A percentile compares a stretch with the other conserved stretches of the same genome.
Evolutionary conservation across 2,797 vertebrate genomes (phyloP).

Genomic region (Pachyuromys duprasi): DNA sequence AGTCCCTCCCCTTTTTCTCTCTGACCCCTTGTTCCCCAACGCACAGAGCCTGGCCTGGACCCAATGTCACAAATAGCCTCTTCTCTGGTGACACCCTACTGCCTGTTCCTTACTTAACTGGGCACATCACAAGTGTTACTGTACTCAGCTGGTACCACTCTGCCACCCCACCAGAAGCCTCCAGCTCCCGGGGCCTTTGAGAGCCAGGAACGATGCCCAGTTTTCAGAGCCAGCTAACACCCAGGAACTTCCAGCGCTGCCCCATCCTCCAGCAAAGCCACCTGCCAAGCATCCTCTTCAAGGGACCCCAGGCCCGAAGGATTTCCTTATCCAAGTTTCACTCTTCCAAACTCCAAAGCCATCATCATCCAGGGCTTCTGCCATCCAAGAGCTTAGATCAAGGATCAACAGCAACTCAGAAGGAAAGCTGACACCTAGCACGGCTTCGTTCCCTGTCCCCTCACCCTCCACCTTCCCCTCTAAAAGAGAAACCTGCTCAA

Average conservation of each 20-base stretch:
- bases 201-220: background rate
- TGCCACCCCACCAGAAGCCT: background rate
- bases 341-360: background rate
- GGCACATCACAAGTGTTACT: background rate
- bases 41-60: background rate
- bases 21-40: background rate
- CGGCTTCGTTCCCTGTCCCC: background rate
- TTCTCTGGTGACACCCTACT: background rate
- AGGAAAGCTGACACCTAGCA: background rate
- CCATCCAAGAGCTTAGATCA: background rate
- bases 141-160: background rate
- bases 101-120: background rate
- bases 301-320: background rate
- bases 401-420: background rate
- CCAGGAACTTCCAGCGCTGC: background rate
- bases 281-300: background rate
- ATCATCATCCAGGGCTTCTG: background rate
- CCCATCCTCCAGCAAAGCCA: background rate
- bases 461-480: background rate
- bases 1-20: constrained; percentile 16
- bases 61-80: background rate
- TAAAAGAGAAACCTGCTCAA: constrained; percentile 21
- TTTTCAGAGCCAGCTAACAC: background rate
- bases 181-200: background rate
- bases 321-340: background rate